A percentile compares a stretch with the other conserved stretches of the same genome.
These are phyloP conservation scores for Omphaloscelis lunosa DNA, from an alignment of 2,888 invertebrate genomes.

Conservation along the genomic window DNA sequence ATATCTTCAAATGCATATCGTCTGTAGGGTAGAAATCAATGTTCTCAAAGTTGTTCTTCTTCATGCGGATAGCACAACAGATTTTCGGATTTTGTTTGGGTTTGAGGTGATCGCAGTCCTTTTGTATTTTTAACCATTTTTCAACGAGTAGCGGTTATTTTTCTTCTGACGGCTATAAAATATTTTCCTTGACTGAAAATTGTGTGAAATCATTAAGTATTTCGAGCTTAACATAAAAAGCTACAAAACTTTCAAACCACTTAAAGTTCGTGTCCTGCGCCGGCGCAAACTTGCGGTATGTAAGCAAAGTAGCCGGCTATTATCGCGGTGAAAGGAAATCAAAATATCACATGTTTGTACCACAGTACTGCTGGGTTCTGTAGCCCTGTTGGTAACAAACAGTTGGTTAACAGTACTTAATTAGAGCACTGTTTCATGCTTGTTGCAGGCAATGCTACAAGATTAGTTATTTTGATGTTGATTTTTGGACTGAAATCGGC, in stretches of 20 bases:
- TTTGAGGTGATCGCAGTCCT: not conserved
- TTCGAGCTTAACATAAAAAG: not conserved
- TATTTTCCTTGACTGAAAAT: not conserved
- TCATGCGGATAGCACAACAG: not conserved
- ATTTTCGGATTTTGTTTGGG: not conserved
- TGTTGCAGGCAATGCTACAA: conserved; percentile 16
- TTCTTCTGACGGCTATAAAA: not conserved
- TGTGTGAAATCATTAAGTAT: not conserved
- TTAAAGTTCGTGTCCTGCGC: conserved; percentile 33
- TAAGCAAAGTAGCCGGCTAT: conserved; percentile 66
- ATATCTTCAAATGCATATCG: not conserved
- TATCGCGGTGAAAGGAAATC: conserved; percentile 74
- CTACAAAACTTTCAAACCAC: not conserved
- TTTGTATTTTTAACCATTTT: not conserved
- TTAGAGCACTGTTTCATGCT: conserved; percentile 10
- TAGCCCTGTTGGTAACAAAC: conserved; percentile 12
- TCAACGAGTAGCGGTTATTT: too few relatives aligned
- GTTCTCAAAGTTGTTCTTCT: not conserved
- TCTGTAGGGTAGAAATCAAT: not conserved
- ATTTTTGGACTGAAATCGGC: not conserved
- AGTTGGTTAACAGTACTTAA: conserved; percentile 29
- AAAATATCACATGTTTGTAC: conserved; percentile 70
- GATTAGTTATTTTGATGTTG: conserved; percentile 1
- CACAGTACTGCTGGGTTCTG: conserved; percentile 14
- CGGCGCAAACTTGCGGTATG: conserved; percentile 53